Evolutionary conservation across 2,888 invertebrate species (phyloP), one percentile per base, ranked within the genome.

Genomic region (Apodemia duryi): DNA sequence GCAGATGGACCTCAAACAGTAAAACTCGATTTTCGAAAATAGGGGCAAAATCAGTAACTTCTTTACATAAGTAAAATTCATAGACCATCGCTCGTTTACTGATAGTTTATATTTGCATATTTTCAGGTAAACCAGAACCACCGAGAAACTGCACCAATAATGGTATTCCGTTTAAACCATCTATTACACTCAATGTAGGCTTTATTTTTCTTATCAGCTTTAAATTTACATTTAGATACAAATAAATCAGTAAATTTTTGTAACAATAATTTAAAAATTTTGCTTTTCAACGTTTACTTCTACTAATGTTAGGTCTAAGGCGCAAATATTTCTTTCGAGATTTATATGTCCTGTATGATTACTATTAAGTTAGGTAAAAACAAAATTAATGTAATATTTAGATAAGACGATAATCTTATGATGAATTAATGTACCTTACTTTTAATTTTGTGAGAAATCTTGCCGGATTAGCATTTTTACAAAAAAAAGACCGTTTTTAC

Each of bases 101-200:
- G 51, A 52, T 60, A 21, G 63, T 35, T 61, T 65, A 57, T 61
- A 28, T 32, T 35, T 64, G 66, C 70, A 60, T 38, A 65, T 85
- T 86, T 21, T 29, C 84, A 91, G 91, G 71, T 75, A 89, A 89
- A 73, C 86, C 88, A 67, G 90, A 87, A 60, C 75, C 84, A 41
- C 88, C 87, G 0, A 83, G 77, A 73, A 91, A 91, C 74, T 91
- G 91, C 72, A 91, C 91, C 11, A 88, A 74, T 69, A 75, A 74
- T 66, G 88, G 84, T 3, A 67, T 75, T 1, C 69, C 75, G 69
- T 29, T 74, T 74, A 71, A 72, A 11, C 72, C 82, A 6, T 75
- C 79, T 61, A 51, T 61, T 35, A 62, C 68, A 61, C 64, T 73
- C 43, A 66, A 71, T 63, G 65, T 74, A 61, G 72, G 72, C 67